Base-by-base conservation (phyloP, 92 coral and sea anemone species). In the Desmophyllum pertusum region DNA sequence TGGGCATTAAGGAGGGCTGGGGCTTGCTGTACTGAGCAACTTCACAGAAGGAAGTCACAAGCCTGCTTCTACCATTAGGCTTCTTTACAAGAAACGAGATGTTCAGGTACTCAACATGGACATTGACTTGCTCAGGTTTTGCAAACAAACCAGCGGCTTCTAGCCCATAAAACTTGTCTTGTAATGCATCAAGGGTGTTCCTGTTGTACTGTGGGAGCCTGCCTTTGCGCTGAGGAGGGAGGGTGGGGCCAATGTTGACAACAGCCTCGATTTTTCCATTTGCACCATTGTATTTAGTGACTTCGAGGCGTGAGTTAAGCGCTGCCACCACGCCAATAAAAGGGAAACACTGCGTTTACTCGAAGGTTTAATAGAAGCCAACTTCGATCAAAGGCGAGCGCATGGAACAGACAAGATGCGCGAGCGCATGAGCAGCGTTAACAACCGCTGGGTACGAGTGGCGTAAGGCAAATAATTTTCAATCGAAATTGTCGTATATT, bases 41-140 rank as follows among this genome's bases (percentile, higher is more conserved):
- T 76, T 86, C 80, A 6, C 86, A 74, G 61, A 84, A 84, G 83
- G 76, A 76, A 3, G 88, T 65, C 76, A 75, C 79, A n/a, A 83
- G 38, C 21, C 88, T 51, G 43, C 83, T 83, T 8, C 88, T 66
- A 39, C 80, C 84, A 33, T 76, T 75, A 41, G 83, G 88, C 41
- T 75, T 73, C 68, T 87, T 87, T 27, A 87, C 90, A 17, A 75
- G 83, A 40, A 82, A 63, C 50, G 81, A 79, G 52, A 57, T 87
- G 70, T 74, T 75, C 86, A 78, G 46, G 75, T 79, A 77, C 70
- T 86, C 77, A 10, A 81, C 84, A 2, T 82, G 83, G 35, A 75
- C 84, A n/a, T 89, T 89, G 64, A 73, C 86, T 51, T 78, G 89
- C 41, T 89, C 86, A 31, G 84, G 92, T 72, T 89, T 85, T 9